Evolutionary conservation across 2,113 vertebrate species (phyloP).

Genomic region (Ariopsis seemanni): DNA sequence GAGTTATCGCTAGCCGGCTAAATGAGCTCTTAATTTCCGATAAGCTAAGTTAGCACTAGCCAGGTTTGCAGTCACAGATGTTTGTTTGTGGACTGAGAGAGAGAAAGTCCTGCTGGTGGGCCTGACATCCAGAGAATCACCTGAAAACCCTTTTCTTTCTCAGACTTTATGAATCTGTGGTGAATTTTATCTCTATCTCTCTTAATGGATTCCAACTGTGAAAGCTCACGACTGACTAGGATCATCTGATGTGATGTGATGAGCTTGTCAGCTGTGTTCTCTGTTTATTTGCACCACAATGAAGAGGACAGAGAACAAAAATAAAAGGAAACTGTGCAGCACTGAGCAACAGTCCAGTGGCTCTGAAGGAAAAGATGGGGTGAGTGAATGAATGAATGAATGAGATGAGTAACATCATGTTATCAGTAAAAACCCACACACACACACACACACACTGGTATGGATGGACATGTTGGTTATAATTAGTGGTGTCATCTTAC

Average conservation of each 20-base stretch:
- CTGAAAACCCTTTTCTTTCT: neutral
- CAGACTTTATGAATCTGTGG: neutral
- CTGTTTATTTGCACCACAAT: conserved; percentile 37
- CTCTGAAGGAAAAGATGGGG: conserved; percentile 61
- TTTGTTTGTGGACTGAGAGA: neutral
- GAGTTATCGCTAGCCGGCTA: neutral
- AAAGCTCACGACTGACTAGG: neutral
- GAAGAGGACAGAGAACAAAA: conserved; percentile 61
- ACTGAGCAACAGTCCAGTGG: conserved; percentile 49
- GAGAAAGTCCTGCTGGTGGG: neutral
- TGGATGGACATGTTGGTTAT: neutral
- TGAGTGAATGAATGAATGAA: conserved; percentile 67
- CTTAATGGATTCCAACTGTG: conserved; percentile 12
- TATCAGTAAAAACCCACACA: no score
- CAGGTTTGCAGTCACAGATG: neutral
- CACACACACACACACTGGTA: no score
- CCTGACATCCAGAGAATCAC: neutral
- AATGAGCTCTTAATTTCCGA: neutral
- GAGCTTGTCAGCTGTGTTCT: neutral
- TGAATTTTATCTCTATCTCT: neutral
- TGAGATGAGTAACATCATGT: conserved; percentile 54
- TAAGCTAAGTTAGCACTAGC: neutral
- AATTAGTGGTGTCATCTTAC: no score
- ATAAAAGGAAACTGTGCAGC: conserved; percentile 60
- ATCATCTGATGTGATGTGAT: neutral